phyloP scores from a whole-genome alignment of 2,113 vertebrate species.

The Corythaeola cristata region DNA sequence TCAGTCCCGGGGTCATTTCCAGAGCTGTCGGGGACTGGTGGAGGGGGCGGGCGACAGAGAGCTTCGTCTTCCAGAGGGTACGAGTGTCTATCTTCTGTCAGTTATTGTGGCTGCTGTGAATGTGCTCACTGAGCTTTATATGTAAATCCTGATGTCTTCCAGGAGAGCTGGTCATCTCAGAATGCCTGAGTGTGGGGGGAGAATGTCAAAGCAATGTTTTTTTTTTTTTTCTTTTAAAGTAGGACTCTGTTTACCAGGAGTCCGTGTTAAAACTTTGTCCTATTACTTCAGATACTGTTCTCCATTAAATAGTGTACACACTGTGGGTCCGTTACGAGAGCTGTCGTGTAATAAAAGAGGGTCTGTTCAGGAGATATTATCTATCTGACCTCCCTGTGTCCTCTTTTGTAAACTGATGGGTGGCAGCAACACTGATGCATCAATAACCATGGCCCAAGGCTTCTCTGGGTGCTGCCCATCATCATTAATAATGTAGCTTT shows the following conservation, averaged over 20 bases:
- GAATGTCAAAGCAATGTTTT: neutral
- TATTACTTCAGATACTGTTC: neutral
- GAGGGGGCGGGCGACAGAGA: neutral
- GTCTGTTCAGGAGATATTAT: neutral
- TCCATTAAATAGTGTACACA: neutral
- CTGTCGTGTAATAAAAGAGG: neutral
- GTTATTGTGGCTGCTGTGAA: neutral
- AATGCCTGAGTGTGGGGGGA: accelerated
- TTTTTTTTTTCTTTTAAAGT: neutral
- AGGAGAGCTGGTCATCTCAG: neutral
- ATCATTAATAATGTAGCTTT: neutral
- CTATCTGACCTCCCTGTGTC: neutral
- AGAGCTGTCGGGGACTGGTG: neutral
- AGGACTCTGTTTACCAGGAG: neutral
- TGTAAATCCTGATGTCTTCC: neutral
- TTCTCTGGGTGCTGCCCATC: neutral
- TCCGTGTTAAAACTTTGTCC: neutral
- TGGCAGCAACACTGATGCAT: neutral
- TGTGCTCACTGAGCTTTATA: neutral
- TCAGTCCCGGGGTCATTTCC: neutral
- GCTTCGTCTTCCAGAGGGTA: neutral
- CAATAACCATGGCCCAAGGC: neutral
- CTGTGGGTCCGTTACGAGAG: neutral
- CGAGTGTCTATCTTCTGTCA: neutral
- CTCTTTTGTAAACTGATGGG: neutral